Evolutionary conservation across 2,113 vertebrate genomes (phyloP), one percentile per base, ranked within the genome.

Genomic region (Leptocoma aspasia): DNA sequence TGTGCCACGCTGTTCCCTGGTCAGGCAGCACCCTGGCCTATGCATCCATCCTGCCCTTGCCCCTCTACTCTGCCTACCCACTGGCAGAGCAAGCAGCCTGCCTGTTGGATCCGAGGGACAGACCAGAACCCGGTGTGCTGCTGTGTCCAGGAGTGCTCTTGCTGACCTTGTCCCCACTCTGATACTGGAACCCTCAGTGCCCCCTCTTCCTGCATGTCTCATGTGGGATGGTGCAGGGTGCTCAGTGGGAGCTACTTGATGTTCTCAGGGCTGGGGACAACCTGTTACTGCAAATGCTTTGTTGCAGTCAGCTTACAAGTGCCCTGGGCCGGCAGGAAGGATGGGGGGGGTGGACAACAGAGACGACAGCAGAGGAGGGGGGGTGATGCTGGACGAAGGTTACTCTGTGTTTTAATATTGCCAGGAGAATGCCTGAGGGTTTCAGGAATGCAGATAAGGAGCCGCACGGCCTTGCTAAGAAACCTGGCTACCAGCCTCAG

Each of bases 381-480:
- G 95, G 80, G 92, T 92, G 92, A 92, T 95, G 81, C 90, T 77
- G 96, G 86, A 94, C 89, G 96, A 96, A 97, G 94, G 96, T 97
- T 97, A 95, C 94, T 94, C 89, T 63, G 86, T 96, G 92, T 96
- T 97, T 96, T 94, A 94, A 95, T 97, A 96, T 94, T 95, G 96
- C 88, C 73, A 73, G 91, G 96, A 96, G 95, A 97, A 97, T 97
- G 96, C 95, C 95, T 97, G 94, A 94, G 96, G 96, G 95, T 90
- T 96, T 95, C 89, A 97, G 97, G 97, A 97, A 97, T 97, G 97
- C 94, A 97, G 97, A 97, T 97, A 97, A 97, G 96, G 82, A 94
- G 96, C 77, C 1, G 10, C 83, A 93, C 22, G 87, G 91, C 96
- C 94, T 94, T 96, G 91, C 95, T 91, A 90, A 95, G 95, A 91